Evolutionary conservation across 2,113 vertebrate genomes (phyloP).

Genomic region (Microcebus griseorufus): DNA sequence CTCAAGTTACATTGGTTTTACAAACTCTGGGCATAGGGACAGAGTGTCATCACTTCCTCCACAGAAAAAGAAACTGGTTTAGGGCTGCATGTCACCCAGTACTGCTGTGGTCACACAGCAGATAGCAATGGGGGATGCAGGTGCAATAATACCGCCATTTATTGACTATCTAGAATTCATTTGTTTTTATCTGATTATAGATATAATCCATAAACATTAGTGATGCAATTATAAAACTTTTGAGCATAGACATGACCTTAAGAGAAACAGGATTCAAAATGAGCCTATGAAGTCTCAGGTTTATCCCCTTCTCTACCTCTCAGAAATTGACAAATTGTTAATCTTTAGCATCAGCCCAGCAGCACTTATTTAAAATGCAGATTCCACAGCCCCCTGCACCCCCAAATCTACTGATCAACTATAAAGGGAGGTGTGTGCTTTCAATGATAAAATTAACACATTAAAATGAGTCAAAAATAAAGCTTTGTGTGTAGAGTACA

Average conservation of each 20-base stretch:
- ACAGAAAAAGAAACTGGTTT: not conserved
- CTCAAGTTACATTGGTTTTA: not conserved
- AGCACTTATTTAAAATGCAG: not conserved
- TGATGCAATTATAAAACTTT: not conserved
- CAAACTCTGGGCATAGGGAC: not conserved
- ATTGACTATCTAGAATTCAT: not conserved
- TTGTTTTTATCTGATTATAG: constrained; percentile 5
- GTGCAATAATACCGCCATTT: too few relatives aligned
- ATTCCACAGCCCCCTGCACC: not conserved
- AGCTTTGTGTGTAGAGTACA: not conserved
- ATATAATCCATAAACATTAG: not conserved
- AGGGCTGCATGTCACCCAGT: not conserved
- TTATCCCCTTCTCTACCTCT: not conserved
- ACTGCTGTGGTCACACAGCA: not conserved
- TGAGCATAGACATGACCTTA: not conserved
- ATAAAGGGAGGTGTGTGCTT: not conserved
- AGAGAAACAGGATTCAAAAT: not conserved
- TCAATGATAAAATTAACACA: not conserved
- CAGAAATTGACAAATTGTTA: not conserved
- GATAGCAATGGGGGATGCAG: not conserved
- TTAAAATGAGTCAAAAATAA: constrained; percentile 14
- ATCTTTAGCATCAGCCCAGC: not conserved
- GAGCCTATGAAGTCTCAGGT: not conserved
- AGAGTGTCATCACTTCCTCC: not conserved
- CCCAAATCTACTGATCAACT: not conserved